phyloP scores from a whole-genome alignment of 1,140 invertebrate species.

The Bombus terrestris region DNA sequence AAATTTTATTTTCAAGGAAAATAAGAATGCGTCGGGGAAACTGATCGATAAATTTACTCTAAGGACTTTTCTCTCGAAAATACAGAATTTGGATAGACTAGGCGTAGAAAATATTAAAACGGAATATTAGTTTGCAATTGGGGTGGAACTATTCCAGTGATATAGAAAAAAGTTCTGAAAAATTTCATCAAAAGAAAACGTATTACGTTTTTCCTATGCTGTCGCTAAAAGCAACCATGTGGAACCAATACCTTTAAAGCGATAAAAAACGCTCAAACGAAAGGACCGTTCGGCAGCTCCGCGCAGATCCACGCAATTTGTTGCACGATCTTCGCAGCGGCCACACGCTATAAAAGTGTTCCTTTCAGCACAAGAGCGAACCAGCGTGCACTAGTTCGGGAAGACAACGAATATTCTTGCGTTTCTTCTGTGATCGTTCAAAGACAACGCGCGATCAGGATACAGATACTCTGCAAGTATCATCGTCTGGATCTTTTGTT shows the following conservation, averaged over 20 bases:
- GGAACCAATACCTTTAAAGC: neutral
- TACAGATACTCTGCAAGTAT: neutral
- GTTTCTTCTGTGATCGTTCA: slow-evolving; percentile 9
- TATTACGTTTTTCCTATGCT: too few species aligned
- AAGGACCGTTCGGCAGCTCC: neutral
- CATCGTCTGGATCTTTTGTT: slow-evolving; percentile 6
- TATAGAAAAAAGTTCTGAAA: neutral
- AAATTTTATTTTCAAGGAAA: too few species aligned
- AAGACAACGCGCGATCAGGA: neutral
- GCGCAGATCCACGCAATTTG: neutral
- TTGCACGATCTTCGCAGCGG: neutral
- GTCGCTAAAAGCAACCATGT: neutral
- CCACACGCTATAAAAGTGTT: neutral
- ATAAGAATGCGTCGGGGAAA: neutral
- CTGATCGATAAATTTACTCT: neutral
- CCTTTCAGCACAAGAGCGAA: neutral
- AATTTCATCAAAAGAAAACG: neutral
- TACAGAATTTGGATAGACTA: too few species aligned
- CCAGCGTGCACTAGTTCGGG: neutral
- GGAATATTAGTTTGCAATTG: neutral
- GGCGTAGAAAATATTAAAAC: neutral
- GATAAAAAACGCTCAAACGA: neutral
- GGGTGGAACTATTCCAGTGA: neutral
- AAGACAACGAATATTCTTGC: slow-evolving; percentile 20
- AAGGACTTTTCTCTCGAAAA: neutral